Conservation (phyloP, 2,888 invertebrate genomes). For the Teleogryllus oceanicus region DNA sequence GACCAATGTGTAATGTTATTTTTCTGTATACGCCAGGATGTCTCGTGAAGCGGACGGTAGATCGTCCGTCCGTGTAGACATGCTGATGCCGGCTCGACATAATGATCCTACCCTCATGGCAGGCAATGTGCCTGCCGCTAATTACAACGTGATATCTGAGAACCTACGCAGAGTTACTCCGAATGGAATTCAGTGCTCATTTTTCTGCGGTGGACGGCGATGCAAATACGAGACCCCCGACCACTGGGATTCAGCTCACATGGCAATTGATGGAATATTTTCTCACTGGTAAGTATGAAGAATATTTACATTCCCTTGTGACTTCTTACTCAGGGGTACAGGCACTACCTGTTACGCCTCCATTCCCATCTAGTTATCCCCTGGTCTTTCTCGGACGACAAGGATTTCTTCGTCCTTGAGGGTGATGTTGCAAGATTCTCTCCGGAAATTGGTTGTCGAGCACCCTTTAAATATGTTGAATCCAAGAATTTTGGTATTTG, state of each 20-base stretch:
- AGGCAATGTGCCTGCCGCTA: conserved; percentile 33
- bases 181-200: conserved; percentile 68
- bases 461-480: too few species aligned
- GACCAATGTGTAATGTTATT: background rate
- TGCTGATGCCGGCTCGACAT: conserved; percentile 39
- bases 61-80: conserved; percentile 45
- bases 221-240: conserved; percentile 76
- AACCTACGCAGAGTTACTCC: conserved; percentile 62
- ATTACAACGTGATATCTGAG: conserved; percentile 50
- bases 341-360: too few species aligned
- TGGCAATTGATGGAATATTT: conserved; percentile 75
- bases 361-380: too few species aligned
- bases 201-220: conserved; percentile 78
- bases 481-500: too few species aligned
- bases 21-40: conserved; percentile 21
- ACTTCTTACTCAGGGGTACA: too few species aligned
- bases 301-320: background rate
- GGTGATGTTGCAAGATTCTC: too few species aligned
- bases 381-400: too few species aligned
- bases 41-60: conserved; percentile 43
- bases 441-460: too few species aligned
- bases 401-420: too few species aligned
- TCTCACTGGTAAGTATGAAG: conserved; percentile 69
- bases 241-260: conserved; percentile 57
- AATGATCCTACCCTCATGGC: conserved; percentile 27